Evolutionary conservation across 1,140 invertebrate genomes (phyloP), one percentile per base, ranked within the genome.

Genomic region (Antheraea pernyi): DNA sequence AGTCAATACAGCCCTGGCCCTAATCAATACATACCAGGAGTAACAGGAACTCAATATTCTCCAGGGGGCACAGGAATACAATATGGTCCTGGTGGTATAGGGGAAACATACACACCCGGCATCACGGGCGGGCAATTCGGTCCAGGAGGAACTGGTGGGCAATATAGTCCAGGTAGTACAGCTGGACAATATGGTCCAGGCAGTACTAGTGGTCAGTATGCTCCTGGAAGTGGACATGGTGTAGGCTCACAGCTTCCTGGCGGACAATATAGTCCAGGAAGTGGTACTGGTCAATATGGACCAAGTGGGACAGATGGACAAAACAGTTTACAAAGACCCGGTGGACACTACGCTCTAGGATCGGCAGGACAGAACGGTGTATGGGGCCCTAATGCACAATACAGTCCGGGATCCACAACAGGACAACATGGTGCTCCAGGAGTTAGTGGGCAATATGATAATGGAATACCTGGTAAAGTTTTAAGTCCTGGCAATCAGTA

Each of bases 291-390:
- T 46, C 63, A 61, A 13, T 19, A 60, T 19, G 68, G 61, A 9
- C 61, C 22, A 11, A 48, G 36, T 4, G 64, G 69, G 13, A 58
- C 36, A 16, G 42, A 42, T 16, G 60, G 71, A 7, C 18, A 30
- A n/a, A 94, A 92, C 75, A 79, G 76, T 19, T 61, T 70, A 42
- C 67, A 68, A 67, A 30, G 67, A 36, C 53, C 59, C 22, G 18
- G 18, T 19, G 59, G 59, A n/a, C 13, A 67, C n/a, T 60, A 73
- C 61, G 87, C 87, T 7, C 36, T 46, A 19, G 65, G 65, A 37
- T 48, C 66, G 13, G 19, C n/a, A 16, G 69, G 69, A 3, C 46
- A 42, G 10, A 93, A 92, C 76, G 78, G 76, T 18, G 61, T 67
- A 13, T 65, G 1, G 53, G 75, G 75, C 37, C 62, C 67, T 60